These are phyloP conservation scores for Echinometra lucunter DNA, from an alignment of 53 echinoderm and acorn worm genomes.

Conservation along the genomic window DNA sequence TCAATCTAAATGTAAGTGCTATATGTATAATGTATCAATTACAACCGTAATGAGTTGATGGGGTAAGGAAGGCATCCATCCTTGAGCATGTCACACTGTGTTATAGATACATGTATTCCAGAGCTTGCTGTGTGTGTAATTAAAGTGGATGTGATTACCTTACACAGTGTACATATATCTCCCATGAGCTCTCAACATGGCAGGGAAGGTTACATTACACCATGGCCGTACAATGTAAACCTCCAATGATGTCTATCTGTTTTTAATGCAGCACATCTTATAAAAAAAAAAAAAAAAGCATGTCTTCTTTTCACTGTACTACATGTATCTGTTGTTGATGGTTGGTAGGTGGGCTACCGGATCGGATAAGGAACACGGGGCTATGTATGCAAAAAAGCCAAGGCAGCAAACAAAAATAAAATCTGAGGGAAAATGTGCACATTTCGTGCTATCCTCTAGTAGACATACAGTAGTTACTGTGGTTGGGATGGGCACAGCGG, in stretches of 20 bases:
- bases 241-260: background rate
- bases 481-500: no score
- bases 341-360: no score
- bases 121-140: background rate
- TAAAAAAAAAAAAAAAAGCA: no score
- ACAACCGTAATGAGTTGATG: constrained; percentile 35
- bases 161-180: background rate
- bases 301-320: no score
- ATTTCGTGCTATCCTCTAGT: no score
- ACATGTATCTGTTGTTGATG: no score
- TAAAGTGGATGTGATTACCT: background rate
- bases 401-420: no score
- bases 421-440: no score
- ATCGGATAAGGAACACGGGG: no score
- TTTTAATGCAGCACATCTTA: background rate
- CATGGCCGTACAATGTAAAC: background rate
- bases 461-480: no score
- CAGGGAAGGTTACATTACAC: background rate
- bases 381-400: no score
- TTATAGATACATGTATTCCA: background rate
- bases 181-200: background rate
- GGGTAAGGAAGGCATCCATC: constrained; percentile 8
- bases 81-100: background rate
- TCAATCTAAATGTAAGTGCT: background rate
- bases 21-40: background rate